These are phyloP conservation scores for Heterodera carotae DNA, from an alignment of 1,140 invertebrate genomes.

Conservation along the genomic window DNA sequence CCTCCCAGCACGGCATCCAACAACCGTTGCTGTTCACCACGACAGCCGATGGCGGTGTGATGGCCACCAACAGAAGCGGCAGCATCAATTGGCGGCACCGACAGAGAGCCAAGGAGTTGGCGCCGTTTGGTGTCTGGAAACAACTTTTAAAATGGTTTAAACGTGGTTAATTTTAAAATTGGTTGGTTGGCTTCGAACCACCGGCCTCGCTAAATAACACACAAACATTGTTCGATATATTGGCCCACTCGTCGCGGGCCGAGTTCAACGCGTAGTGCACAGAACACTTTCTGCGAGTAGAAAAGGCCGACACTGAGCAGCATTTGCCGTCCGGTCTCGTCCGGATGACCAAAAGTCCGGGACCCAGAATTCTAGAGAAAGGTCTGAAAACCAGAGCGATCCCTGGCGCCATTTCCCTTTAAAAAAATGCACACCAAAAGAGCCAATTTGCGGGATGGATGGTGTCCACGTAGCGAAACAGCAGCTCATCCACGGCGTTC, in stretches of 20 bases:
- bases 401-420: too few species aligned
- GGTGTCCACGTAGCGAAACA: slow-evolving; percentile 22
- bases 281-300: slow-evolving; percentile 46
- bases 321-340: slow-evolving; percentile 36
- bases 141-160: too few species aligned
- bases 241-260: slow-evolving; percentile 22
- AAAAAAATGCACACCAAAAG: slow-evolving; percentile 42
- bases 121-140: not conserved
- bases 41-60: too few species aligned
- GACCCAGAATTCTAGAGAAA: too few species aligned
- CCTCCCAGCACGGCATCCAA: slow-evolving; percentile 15
- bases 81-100: not conserved
- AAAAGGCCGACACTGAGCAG: slow-evolving; percentile 38
- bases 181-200: too few species aligned
- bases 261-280: slow-evolving; percentile 28
- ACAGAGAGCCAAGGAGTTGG: not conserved
- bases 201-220: too few species aligned
- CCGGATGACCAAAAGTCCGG: slow-evolving; percentile 44
- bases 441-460: slow-evolving; percentile 46
- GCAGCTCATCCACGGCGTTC: slow-evolving; percentile 36
- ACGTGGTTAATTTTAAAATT: not conserved
- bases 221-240: slow-evolving; percentile 37
- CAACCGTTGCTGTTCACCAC: not conserved
- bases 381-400: too few species aligned
- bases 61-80: not conserved